Conservation (phyloP, 2,113 vertebrate genomes). For the Ploceus nigricollis region DNA sequence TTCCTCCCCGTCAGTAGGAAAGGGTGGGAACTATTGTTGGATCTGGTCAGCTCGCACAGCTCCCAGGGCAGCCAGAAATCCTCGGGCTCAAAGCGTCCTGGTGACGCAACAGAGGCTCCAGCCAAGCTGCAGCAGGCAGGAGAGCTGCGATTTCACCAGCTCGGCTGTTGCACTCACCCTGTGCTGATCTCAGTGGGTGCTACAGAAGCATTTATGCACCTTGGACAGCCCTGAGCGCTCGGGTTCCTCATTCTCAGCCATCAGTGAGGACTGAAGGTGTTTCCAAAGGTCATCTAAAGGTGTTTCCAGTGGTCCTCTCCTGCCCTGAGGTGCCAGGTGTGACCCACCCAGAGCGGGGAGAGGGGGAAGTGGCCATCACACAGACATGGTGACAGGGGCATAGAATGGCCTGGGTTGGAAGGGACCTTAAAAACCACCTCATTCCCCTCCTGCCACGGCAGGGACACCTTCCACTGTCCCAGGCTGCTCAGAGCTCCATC, state of each 20-base stretch:
- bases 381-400: accelerated
- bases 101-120: not conserved
- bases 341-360: not conserved
- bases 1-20: not conserved
- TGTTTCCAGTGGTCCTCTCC: not conserved
- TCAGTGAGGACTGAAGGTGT: not conserved
- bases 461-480: not conserved
- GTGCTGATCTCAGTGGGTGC: accelerated
- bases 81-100: not conserved
- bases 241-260: not conserved
- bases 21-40: not conserved
- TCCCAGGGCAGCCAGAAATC: not conserved
- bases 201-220: not conserved
- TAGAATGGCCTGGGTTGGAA: not conserved
- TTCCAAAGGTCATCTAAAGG: not conserved
- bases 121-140: not conserved
- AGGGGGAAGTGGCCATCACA: not conserved
- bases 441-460: not conserved
- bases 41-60: not conserved
- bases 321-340: not conserved
- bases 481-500: accelerated
- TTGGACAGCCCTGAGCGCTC: not conserved
- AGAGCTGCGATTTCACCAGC: not conserved
- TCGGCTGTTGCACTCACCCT: accelerated
- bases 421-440: not conserved